These are phyloP conservation scores for Hydrophis major DNA, from an alignment of 2,797 vertebrate genomes.

Conservation along the genomic window DNA sequence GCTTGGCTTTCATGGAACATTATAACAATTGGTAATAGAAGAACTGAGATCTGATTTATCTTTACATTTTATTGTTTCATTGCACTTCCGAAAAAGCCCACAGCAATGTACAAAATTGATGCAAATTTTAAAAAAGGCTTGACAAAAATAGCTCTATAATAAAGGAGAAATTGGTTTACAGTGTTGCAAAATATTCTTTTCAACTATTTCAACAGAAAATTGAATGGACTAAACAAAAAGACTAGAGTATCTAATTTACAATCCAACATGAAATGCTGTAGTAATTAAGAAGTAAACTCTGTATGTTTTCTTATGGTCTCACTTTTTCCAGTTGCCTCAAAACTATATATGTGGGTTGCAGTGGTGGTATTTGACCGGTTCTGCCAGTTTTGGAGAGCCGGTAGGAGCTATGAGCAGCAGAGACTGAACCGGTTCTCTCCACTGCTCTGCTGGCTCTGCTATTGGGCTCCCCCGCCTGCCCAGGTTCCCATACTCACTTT, in stretches of 20 bases:
- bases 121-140: background rate
- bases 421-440: too few species aligned
- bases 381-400: too few species aligned
- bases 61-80: background rate
- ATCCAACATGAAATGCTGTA: background rate
- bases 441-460: too few species aligned
- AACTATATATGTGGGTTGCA: background rate
- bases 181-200: background rate
- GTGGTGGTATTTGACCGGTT: too few species aligned
- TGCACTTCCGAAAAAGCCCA: background rate
- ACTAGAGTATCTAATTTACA: background rate
- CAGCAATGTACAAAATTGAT: background rate
- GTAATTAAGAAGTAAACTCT: background rate
- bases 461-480: too few species aligned
- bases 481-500: too few species aligned
- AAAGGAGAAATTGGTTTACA: background rate
- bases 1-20: conserved; percentile 15
- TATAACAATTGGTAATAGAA: conserved; percentile 10
- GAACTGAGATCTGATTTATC: conserved; percentile 36
- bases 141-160: background rate
- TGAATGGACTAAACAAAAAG: background rate
- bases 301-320: background rate
- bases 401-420: too few species aligned
- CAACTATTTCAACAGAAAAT: background rate
- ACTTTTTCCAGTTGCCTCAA: background rate